phyloP scores from a whole-genome alignment of 1,140 invertebrate species.

The Drosophila fuyamai region DNA sequence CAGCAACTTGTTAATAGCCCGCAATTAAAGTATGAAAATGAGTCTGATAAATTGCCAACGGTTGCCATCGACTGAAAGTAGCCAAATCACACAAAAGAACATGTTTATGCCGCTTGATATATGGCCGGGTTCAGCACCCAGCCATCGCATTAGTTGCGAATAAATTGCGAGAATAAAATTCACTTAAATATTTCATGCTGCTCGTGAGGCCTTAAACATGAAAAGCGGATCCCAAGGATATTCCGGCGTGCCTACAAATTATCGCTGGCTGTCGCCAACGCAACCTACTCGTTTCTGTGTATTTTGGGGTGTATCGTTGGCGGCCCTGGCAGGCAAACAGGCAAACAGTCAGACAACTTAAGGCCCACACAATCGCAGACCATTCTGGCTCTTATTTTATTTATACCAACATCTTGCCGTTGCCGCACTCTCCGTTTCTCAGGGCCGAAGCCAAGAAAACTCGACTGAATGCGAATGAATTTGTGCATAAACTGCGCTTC shows the following conservation, averaged over 20 bases:
- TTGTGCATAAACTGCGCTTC: conserved; percentile 77
- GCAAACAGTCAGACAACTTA: conserved; percentile 56
- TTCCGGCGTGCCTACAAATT: conserved; percentile 69
- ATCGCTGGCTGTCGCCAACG: conserved; percentile 52
- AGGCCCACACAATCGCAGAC: conserved; percentile 26
- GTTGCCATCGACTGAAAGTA: conserved; percentile 32
- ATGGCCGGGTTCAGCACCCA: conserved; percentile 35
- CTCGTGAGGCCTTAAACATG: conserved; percentile 45
- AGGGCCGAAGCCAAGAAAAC: conserved; percentile 27
- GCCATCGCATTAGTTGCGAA: conserved; percentile 65
- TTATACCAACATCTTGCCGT: conserved; percentile 51
- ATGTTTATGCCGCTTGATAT: conserved; percentile 61
- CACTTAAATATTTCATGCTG: conserved; percentile 73
- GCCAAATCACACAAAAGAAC: conserved; percentile 66
- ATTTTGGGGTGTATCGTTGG: background rate
- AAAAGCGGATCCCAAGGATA: conserved; percentile 52
- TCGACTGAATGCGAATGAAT: conserved; percentile 59
- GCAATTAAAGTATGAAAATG: conserved; percentile 65
- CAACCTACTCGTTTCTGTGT: conserved; percentile 34
- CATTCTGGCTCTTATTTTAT: conserved; percentile 19
- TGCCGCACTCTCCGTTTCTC: conserved; percentile 30
- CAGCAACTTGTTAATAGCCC: conserved; percentile 77
- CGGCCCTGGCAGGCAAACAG: conserved; percentile 60
- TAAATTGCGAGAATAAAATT: conserved; percentile 75
- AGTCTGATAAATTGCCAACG: conserved; percentile 47